phyloP scores from a whole-genome alignment of 1,140 invertebrate genomes.

The Halyomorpha halys region DNA sequence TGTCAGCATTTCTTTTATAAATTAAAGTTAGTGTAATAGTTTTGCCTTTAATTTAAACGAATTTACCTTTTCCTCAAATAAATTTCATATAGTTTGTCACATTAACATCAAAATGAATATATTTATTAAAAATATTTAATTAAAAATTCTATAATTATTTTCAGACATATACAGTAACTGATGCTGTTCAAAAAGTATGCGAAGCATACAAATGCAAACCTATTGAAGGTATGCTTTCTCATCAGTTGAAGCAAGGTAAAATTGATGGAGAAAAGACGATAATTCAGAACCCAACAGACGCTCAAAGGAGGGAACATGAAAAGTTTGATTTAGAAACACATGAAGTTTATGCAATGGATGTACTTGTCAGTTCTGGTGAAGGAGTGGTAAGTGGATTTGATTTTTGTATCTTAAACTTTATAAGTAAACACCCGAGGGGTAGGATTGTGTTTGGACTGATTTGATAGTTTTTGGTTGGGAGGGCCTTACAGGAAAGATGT shows the following conservation, averaged over 20 bases:
- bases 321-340: slow-evolving; percentile 92
- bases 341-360: slow-evolving; percentile 98
- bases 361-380: slow-evolving; percentile 89
- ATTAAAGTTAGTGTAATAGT: no score
- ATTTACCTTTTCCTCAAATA: no score
- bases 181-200: slow-evolving; percentile 85
- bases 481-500: no score
- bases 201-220: slow-evolving; percentile 92
- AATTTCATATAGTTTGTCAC: no score
- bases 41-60: no score
- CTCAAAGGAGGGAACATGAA: slow-evolving; percentile 95
- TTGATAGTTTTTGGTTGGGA: no score
- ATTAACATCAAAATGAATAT: no score
- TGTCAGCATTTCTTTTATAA: no score
- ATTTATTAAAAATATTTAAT: no score
- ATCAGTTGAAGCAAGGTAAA: slow-evolving; percentile 91
- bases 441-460: no score
- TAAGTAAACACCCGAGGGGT: no score
- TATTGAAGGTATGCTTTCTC: slow-evolving; percentile 97
- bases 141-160: slow-evolving; percentile 31
- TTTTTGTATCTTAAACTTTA: no score
- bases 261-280: slow-evolving; percentile 99
- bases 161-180: slow-evolving; percentile 85
- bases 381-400: slow-evolving; percentile 49
- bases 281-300: slow-evolving; percentile 95